Conservation (phyloP, 2,888 invertebrate species). For the Caenorhabditis sulstoni region DNA sequence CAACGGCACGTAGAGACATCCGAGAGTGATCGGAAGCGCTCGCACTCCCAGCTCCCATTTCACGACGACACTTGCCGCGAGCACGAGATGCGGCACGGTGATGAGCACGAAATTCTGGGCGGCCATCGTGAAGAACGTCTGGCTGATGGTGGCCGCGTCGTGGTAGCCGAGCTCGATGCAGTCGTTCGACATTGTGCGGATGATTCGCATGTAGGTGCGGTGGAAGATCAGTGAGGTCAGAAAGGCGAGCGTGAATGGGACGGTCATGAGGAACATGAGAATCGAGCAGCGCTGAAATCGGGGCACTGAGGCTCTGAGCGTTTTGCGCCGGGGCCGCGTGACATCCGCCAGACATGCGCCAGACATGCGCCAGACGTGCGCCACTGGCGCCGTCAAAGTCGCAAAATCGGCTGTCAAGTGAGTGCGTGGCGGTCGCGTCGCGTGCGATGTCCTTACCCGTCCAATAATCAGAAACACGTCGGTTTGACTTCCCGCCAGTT, state of each 20-base stretch:
- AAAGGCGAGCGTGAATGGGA: neutral
- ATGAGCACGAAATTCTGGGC: slow-evolving; percentile 1
- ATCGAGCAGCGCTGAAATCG: neutral
- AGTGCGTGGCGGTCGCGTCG: no score
- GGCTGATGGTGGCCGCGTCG: slow-evolving; percentile 5
- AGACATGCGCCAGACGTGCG: no score
- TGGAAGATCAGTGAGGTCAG: slow-evolving; percentile 5
- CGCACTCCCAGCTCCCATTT: slow-evolving; percentile 29
- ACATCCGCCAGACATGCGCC: no score
- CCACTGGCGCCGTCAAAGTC: no score
- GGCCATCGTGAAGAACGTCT: slow-evolving; percentile 13
- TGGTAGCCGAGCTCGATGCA: slow-evolving; percentile 37
- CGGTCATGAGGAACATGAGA: slow-evolving; percentile 4
- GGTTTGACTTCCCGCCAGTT: no score
- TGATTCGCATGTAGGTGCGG: slow-evolving; percentile 21
- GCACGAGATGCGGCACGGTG: slow-evolving; percentile 2
- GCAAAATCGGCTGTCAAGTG: no score
- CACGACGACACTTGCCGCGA: neutral
- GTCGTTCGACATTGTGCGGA: slow-evolving; percentile 19
- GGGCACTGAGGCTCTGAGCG: no score
- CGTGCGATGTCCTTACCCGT: no score
- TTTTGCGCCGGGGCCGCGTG: no score
- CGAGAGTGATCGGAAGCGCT: slow-evolving; percentile 9
- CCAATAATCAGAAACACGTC: no score
- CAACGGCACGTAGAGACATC: neutral